phyloP scores from a whole-genome alignment of 1,140 invertebrate species.

The Andrena cerasifolii region DNA sequence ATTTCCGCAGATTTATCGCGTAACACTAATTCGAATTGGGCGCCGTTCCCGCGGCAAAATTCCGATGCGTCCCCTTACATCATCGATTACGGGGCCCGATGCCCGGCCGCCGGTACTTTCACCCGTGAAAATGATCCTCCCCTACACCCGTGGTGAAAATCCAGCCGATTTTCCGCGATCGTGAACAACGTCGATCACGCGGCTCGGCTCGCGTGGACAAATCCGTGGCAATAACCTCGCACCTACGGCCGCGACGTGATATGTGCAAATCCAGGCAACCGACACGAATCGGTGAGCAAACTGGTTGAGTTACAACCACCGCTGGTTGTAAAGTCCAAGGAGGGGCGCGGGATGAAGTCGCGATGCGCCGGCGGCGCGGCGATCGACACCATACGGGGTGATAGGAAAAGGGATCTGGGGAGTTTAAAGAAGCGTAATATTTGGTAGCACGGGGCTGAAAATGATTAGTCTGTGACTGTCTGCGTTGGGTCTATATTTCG shows the following conservation, averaged over 20 bases:
- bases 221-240: slow-evolving; percentile 68
- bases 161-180: slow-evolving; percentile 57
- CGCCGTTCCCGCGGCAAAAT: slow-evolving; percentile 23
- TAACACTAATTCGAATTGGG: slow-evolving; percentile 42
- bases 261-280: slow-evolving; percentile 66
- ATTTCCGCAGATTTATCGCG: slow-evolving; percentile 42
- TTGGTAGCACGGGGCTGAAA: too few species aligned
- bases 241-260: slow-evolving; percentile 56
- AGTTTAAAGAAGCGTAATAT: too few species aligned
- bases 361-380: slow-evolving; percentile 49
- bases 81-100: slow-evolving; percentile 41
- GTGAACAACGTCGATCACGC: slow-evolving; percentile 55
- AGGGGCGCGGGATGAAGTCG: slow-evolving; percentile 50
- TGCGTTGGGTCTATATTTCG: too few species aligned
- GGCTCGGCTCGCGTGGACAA: slow-evolving; percentile 58
- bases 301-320: slow-evolving; percentile 66
- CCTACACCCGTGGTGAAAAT: slow-evolving; percentile 31
- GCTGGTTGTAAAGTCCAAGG: slow-evolving; percentile 61
- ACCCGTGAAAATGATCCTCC: slow-evolving; percentile 28
- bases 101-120: slow-evolving; percentile 20
- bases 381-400: too few species aligned
- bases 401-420: too few species aligned
- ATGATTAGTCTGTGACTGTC: too few species aligned
- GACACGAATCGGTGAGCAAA: slow-evolving; percentile 68
- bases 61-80: slow-evolving; percentile 47